These are phyloP conservation scores for Seriola dumerili DNA, from an alignment of 2,113 vertebrate genomes.

Conservation along the genomic window DNA sequence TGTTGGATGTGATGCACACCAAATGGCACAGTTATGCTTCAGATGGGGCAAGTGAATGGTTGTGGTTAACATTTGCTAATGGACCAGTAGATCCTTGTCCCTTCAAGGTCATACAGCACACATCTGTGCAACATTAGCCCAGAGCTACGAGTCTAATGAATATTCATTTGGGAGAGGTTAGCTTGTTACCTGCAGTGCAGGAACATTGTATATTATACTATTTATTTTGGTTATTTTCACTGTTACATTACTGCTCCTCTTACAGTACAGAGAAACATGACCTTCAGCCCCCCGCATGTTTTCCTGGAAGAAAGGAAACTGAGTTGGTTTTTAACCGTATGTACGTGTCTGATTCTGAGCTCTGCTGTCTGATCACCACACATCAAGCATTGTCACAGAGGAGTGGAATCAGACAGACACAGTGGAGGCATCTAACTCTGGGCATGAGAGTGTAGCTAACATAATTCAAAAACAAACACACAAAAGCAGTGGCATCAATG, in stretches of 20 bases:
- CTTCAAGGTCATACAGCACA: conserved; percentile 54
- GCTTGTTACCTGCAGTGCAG: conserved; percentile 46
- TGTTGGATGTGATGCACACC: neutral
- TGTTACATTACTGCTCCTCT: conserved; percentile 10
- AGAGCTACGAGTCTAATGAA: conserved; percentile 51
- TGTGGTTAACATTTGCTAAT: conserved; percentile 26
- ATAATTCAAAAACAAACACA: neutral
- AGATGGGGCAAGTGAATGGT: neutral
- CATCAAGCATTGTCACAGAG: neutral
- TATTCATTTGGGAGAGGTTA: conserved; percentile 55
- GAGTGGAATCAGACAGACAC: neutral
- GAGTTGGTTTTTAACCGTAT: neutral
- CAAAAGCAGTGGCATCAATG: too few species aligned
- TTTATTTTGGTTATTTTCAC: conserved; percentile 14
- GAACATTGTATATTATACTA: conserved; percentile 21
- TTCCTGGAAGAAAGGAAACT: neutral
- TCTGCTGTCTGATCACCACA: neutral
- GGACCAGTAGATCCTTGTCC: conserved; percentile 10
- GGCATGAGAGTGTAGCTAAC: too few species aligned
- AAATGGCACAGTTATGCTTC: neutral
- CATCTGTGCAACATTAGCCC: conserved; percentile 45
- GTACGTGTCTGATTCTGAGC: neutral
- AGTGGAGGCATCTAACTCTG: neutral
- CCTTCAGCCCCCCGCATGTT: neutral
- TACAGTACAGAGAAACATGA: neutral